Percentiles rank a stretch among this genome's conserved stretches.
phyloP scores from a whole-genome alignment of 2,797 vertebrate genomes.

The Acridotheres tristis region DNA sequence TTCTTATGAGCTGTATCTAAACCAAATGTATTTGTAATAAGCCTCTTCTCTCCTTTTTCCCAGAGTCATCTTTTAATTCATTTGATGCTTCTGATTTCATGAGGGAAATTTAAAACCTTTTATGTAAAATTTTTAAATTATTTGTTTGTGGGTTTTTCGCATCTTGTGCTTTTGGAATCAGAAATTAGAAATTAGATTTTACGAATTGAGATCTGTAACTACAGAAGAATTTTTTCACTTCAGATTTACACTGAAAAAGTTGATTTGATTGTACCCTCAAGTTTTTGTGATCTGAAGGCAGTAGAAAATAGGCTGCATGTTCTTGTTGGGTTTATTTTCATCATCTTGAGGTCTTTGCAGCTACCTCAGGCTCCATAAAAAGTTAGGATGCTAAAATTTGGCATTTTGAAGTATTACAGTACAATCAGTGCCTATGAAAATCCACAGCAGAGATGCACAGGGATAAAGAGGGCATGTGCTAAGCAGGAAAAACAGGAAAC shows the following conservation, averaged over 20 bases:
- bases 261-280: background rate
- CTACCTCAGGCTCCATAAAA: background rate
- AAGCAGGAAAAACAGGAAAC: background rate
- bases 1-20: background rate
- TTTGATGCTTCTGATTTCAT: background rate
- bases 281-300: background rate
- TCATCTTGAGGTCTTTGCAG: background rate
- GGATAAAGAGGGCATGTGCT: background rate
- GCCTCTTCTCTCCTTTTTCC: background rate
- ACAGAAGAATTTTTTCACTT: background rate
- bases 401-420: background rate
- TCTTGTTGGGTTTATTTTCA: background rate
- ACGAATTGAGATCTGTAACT: fast-evolving
- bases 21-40: background rate
- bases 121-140: background rate
- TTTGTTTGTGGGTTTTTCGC: fast-evolving
- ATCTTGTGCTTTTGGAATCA: background rate
- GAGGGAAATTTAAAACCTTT: background rate
- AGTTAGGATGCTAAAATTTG: background rate
- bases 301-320: background rate
- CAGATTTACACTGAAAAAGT: background rate
- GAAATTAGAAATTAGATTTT: background rate
- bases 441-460: background rate
- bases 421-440: background rate
- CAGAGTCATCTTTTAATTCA: background rate